Evolutionary conservation across 2,113 vertebrate genomes (phyloP).

Genomic region (Scolopax mira): DNA sequence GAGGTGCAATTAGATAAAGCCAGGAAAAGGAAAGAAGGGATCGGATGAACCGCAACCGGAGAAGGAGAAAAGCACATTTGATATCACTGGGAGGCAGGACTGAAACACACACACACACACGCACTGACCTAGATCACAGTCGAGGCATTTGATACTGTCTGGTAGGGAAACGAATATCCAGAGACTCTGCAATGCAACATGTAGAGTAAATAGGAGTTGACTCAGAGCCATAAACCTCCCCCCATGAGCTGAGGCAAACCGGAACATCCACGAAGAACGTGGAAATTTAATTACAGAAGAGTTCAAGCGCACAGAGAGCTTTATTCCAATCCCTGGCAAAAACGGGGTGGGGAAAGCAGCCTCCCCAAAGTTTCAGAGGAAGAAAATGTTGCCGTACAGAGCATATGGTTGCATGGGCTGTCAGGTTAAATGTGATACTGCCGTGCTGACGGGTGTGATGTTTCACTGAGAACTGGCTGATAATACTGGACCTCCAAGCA

Average conservation of each 20-base stretch:
- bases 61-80: conserved; percentile 19
- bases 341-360: fast-evolving
- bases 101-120: background rate
- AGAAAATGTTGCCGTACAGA: background rate
- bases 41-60: conserved; percentile 6
- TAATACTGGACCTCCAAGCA: background rate
- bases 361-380: background rate
- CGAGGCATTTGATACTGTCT: background rate
- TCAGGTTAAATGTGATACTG: background rate
- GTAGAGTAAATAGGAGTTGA: background rate
- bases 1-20: conserved; percentile 30
- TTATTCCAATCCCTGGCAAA: background rate
- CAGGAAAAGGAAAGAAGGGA: conserved; percentile 35
- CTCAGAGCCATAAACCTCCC: background rate
- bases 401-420: background rate
- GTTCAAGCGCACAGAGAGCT: background rate
- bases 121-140: conserved; percentile 4
- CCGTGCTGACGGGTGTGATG: background rate
- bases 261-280: background rate
- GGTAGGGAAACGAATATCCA: conserved; percentile 1
- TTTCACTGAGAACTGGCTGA: background rate
- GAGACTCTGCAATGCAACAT: background rate
- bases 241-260: background rate
- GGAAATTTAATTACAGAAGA: background rate
- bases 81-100: conserved; percentile 31